Conservation (phyloP, 1,140 invertebrate genomes). For the Myzus persicae region DNA sequence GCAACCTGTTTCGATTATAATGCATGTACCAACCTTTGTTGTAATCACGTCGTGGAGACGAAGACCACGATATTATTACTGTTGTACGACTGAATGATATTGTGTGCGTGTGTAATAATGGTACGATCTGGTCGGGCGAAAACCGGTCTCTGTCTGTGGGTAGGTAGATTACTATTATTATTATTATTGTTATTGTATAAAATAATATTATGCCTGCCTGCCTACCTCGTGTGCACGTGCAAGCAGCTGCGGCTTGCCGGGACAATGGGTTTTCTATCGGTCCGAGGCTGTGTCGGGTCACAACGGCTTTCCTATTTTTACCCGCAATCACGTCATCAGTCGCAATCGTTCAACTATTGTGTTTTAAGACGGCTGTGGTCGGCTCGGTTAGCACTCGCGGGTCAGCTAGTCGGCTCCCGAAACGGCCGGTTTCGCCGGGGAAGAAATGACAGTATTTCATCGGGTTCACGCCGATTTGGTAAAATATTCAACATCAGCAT, state of each 20-base stretch:
- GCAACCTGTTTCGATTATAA: neutral
- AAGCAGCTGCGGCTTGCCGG: neutral
- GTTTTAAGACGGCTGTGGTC: neutral
- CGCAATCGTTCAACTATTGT: neutral
- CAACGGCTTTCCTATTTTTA: neutral
- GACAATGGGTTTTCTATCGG: neutral
- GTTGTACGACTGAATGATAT: too few species aligned
- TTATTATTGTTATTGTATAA: neutral
- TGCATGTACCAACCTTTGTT: neutral
- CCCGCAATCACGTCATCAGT: neutral
- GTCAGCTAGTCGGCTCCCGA: neutral
- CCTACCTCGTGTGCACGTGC: neutral
- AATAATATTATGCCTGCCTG: neutral
- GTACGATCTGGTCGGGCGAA: slow-evolving; percentile 5
- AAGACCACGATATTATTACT: neutral
- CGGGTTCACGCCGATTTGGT: too few species aligned
- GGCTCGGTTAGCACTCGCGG: too few species aligned
- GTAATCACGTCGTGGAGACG: neutral
- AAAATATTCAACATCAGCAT: neutral
- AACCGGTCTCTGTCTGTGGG: slow-evolving; percentile 32
- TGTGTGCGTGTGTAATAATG: neutral
- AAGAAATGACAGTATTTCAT: neutral
- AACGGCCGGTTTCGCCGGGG: neutral
- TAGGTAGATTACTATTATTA: neutral
- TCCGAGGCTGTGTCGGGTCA: neutral